Percentiles rank a stretch among this genome's conserved stretches.
Evolutionary conservation across 2,888 invertebrate species (phyloP).

Genomic region (Drosophila pseudotakahashii): DNA sequence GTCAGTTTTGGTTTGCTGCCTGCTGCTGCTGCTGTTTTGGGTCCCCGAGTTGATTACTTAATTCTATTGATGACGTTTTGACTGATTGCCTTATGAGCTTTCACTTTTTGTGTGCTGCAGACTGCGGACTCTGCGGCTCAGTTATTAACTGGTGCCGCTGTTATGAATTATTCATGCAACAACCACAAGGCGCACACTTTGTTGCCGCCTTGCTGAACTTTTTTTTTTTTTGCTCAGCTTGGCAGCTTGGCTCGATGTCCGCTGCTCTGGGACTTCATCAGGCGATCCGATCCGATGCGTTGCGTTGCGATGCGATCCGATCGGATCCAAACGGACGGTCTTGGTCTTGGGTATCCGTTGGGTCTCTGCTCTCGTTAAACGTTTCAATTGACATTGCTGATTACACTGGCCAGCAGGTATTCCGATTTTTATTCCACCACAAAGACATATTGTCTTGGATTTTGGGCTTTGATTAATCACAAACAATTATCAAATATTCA

Average conservation of each 20-base stretch:
- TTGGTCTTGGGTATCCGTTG: constrained; percentile 28
- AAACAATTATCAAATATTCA: background rate
- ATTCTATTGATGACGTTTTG: constrained; percentile 82
- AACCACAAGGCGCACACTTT: constrained; percentile 59
- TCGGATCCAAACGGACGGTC: constrained; percentile 23
- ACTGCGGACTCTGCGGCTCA: constrained; percentile 44
- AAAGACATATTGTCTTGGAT: background rate
- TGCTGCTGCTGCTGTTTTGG: constrained; percentile 59
- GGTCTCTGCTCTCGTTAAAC: constrained; percentile 49
- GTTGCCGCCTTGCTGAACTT: constrained; percentile 41
- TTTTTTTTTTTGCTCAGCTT: constrained; percentile 11
- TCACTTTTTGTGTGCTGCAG: constrained; percentile 69
- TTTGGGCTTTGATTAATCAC: too few species aligned
- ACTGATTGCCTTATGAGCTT: constrained; percentile 80
- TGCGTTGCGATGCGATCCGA: constrained; percentile 22
- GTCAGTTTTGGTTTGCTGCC: constrained; percentile 59
- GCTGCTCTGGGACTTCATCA: constrained; percentile 52
- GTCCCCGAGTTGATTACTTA: constrained; percentile 81
- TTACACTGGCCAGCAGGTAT: constrained; percentile 37
- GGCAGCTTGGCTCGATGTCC: constrained; percentile 13
- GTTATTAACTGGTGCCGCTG: constrained; percentile 70
- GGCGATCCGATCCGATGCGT: constrained; percentile 29
- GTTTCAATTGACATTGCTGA: constrained; percentile 52
- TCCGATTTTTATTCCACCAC: too few species aligned
- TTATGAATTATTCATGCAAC: constrained; percentile 77